These are phyloP conservation scores for Artemisiospiza belli DNA, from an alignment of 2,113 vertebrate genomes.

Conservation along the genomic window DNA sequence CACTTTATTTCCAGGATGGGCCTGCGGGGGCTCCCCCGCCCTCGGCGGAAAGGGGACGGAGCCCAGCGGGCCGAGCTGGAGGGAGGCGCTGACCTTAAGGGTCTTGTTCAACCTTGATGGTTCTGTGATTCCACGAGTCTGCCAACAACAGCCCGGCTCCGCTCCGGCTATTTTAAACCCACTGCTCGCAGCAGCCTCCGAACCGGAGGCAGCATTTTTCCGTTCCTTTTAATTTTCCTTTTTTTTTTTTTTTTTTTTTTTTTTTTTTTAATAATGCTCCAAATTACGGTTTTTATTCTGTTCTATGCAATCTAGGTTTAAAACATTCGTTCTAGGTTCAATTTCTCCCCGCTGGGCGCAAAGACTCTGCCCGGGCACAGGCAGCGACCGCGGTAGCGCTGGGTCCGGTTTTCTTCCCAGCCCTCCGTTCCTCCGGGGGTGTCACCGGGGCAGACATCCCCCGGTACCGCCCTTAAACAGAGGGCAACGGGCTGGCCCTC, in stretches of 20 bases:
- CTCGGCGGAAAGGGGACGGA: neutral
- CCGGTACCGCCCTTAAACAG: accelerated
- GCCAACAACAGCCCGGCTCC: neutral
- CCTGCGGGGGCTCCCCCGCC: neutral
- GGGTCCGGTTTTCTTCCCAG: too few species aligned
- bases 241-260: neutral
- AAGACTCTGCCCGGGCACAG: neutral
- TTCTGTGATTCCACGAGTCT: neutral
- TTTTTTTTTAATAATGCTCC: neutral
- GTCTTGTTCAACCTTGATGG: neutral
- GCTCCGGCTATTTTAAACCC: neutral
- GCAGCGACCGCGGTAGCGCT: accelerated
- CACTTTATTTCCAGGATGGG: neutral
- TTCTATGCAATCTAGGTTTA: neutral
- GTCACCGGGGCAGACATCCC: neutral
- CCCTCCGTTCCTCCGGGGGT: neutral
- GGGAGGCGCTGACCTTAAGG: neutral
- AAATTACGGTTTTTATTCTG: neutral
- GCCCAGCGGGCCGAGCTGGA: neutral
- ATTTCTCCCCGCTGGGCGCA: accelerated
- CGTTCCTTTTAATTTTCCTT: neutral
- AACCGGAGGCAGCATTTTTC: neutral
- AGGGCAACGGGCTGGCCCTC: too few species aligned
- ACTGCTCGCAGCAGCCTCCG: neutral
- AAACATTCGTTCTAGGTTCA: neutral